Base-by-base conservation (phyloP, 2,113 vertebrate genomes). In the Rhinichthys klamathensis region DNA sequence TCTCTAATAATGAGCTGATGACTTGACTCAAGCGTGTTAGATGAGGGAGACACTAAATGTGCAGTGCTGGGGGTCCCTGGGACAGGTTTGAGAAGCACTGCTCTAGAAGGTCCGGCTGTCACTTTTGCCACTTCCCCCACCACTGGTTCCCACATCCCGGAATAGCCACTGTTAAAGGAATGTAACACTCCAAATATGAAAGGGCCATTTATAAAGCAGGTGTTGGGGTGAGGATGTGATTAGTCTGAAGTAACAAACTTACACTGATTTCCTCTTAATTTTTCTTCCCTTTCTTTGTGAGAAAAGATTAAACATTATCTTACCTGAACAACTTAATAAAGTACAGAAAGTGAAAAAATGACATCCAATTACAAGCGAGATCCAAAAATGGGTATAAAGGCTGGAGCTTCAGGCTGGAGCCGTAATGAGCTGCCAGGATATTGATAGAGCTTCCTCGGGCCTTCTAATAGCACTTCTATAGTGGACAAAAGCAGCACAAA, bases 101-200 rank as follows among this genome's bases (percentile, higher is more conserved):
- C 58, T 61, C 58, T 25, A 12, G 58, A 61, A 61, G n/a, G 38
- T 60, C 51, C n/a, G 21, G 54, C 51, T 23, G 54, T 78, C 75
- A 56, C 51, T 30, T 32, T 18, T 78, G 76, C 32, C 76, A 74
- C 58, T 63, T 81, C 76, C 82, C 54, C 58, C 38, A 21, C 49
- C 38, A 56, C 30, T 65, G 41, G 25, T 72, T n/a, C 9, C n/a
- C 73, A 41, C 60, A 60, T 23, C 60, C n/a, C 46, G 41, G 63
- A 89, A 82, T 82, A 72, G 21, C 65, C 74, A 32, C 58, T 84
- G 75, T 85, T 72, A 56, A 79, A 82, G 85, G 88, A 86, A 86
- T 86, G 70, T 70, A 21, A 30, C 54, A 67, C 41, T 56, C 15
- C 23, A 51, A 25, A 25, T 2, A 27, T 27, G 44, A 41, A 10